Percentiles rank a stretch among this genome's conserved stretches.
phyloP scores from a whole-genome alignment of 2,113 vertebrate species.

The Sitta europaea region DNA sequence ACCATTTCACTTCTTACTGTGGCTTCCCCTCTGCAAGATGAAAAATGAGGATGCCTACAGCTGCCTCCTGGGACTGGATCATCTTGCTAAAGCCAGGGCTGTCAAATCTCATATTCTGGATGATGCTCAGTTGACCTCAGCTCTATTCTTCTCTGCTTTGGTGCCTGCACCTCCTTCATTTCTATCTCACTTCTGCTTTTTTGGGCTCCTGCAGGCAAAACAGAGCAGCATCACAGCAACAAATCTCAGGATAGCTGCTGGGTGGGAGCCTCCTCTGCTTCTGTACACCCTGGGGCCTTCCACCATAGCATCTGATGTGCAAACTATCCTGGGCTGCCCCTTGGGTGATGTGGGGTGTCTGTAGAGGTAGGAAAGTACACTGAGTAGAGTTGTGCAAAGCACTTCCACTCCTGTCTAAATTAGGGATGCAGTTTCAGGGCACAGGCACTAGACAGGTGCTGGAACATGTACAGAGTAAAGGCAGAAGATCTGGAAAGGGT shows the following conservation, averaged over 20 bases:
- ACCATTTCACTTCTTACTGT: neutral
- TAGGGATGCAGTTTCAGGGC: neutral
- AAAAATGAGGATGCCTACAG: neutral
- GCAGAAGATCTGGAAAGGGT: neutral
- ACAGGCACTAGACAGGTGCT: neutral
- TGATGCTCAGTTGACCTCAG: neutral
- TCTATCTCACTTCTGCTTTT: neutral
- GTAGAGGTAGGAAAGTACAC: neutral
- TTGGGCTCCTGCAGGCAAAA: rapidly evolving
- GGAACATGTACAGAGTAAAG: neutral
- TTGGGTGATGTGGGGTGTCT: neutral
- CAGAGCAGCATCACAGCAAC: neutral
- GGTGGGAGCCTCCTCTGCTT: neutral
- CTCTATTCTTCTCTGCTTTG: neutral
- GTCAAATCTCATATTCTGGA: neutral
- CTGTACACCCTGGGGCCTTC: neutral
- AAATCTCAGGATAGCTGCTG: neutral
- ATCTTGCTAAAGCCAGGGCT: neutral
- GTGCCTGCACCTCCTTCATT: neutral
- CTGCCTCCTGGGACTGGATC: neutral
- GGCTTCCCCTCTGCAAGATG: neutral
- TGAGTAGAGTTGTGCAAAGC: neutral
- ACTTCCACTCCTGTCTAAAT: neutral
- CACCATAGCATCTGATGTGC: neutral
- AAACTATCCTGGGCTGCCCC: neutral